Evolutionary conservation across 64 coral and sea anemone species (phyloP).

Genomic region (Astreopora myriophthalma): DNA sequence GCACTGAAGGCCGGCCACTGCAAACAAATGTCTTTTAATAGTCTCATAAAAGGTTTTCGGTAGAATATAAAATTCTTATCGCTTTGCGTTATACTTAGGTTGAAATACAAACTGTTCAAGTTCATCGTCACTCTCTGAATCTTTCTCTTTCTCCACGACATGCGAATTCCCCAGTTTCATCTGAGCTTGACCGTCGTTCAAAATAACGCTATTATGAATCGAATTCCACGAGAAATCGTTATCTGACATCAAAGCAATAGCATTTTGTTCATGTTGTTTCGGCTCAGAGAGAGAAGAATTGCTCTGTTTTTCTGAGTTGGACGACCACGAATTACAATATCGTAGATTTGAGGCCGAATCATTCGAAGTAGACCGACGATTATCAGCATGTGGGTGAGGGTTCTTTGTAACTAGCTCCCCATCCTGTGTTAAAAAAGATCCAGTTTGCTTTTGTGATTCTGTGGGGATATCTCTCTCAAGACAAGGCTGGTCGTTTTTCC

Average conservation of each 20-base stretch:
- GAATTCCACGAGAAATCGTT: not conserved
- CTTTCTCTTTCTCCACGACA: not conserved
- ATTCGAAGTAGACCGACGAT: too few species aligned
- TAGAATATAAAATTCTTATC: not conserved
- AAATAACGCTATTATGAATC: not conserved
- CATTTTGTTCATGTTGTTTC: not conserved
- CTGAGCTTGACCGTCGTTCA: not conserved
- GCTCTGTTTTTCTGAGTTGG: not conserved
- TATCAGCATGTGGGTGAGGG: not conserved
- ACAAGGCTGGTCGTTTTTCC: not conserved
- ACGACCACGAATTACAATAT: not conserved
- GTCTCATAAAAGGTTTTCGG: too few species aligned
- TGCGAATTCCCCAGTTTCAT: too few species aligned
- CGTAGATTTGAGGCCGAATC: too few species aligned
- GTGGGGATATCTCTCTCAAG: not conserved
- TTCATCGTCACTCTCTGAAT: constrained; percentile 16
- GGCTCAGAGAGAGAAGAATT: not conserved
- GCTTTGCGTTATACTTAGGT: not conserved
- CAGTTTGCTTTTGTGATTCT: not conserved
- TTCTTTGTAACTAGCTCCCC: too few species aligned
- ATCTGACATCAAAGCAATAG: not conserved
- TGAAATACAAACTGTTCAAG: constrained; percentile 23
- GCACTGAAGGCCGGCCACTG: too few species aligned
- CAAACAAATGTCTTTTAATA: too few species aligned
- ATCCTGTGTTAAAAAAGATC: too few species aligned